Evolutionary conservation across 2,113 vertebrate genomes (phyloP), one percentile per base, ranked within the genome.

Genomic region (Apus apus): DNA sequence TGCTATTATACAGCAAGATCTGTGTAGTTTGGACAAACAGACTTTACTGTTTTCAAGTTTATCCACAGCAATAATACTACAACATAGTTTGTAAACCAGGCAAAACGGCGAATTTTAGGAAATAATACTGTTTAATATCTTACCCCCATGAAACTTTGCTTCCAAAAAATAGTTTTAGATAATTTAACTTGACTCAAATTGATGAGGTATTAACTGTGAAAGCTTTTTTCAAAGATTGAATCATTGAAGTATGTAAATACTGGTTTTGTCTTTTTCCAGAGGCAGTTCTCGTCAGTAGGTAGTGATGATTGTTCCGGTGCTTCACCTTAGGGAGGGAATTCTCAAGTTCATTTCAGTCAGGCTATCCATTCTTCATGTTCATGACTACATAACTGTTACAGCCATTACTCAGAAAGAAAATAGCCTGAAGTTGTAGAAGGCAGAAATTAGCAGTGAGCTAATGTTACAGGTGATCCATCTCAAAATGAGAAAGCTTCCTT

Each of bases 281-380:
- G 61, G 56, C 38, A 38, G 38, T 76, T 67, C 32, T n/a, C 13
- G 66, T 79, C 11, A 34, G 60, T 61, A 65, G 32, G 21, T 53
- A 53, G 65, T 75, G 66, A 36, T 77, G 81, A 38, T 26, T 84
- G 27, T 93, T 29, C 48, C 67, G 36, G 7, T 30, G 68, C 11
- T 80, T 83, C 48, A 87, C 93, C 86, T 32, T 68, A 84, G 86
- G 91, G 68, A 40, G 93, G 61, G 80, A 81, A 60, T 90, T 92
- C 61, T 91, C 8, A 27, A 57, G 46, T 74, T 92, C 9, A 10
- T 81, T 89, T 88, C 38, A 43, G 38, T 66, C 43, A 56, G 48
- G 32, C 72, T 96, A 36, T 89, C 65, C 34, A 8, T 93, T 92
- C 76, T 71, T 90, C 58, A 15, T 68, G 67, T 57, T 89, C 40